Conservation (phyloP, 2,113 vertebrate genomes). For the Todiramphus saurophagus region DNA sequence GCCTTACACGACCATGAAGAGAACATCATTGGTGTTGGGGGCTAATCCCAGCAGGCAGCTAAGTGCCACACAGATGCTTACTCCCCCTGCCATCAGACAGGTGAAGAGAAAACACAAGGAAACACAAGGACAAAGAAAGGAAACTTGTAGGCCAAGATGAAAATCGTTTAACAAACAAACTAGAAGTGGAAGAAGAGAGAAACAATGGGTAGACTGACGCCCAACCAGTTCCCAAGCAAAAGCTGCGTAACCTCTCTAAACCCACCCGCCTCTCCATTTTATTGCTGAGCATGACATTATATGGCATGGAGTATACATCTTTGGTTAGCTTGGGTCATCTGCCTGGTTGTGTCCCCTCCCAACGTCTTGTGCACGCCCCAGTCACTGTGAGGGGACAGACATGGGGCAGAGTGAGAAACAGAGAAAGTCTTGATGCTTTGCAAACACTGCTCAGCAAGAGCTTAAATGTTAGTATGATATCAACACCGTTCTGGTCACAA, state of each 20-base stretch:
- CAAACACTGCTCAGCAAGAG: not conserved
- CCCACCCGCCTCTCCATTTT: not conserved
- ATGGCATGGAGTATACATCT: not conserved
- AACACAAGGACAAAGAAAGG: not conserved
- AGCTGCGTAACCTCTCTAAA: not conserved
- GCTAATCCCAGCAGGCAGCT: not conserved
- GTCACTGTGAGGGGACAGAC: accelerated
- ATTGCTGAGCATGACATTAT: not conserved
- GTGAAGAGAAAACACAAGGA: not conserved
- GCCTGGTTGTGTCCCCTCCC: not conserved
- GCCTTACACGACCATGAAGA: not conserved
- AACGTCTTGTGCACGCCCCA: accelerated
- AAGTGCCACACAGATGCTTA: accelerated
- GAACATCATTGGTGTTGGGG: not conserved
- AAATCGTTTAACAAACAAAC: not conserved
- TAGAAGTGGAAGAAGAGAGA: not conserved
- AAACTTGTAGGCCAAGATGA: not conserved
- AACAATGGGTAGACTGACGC: accelerated
- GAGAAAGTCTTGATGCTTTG: not conserved
- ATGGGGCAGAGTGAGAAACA: not conserved
- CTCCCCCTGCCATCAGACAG: accelerated
- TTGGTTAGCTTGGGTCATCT: not conserved
- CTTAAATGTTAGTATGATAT: not conserved
- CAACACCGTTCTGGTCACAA: not conserved
- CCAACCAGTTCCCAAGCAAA: not conserved